Conservation (phyloP, 2,888 invertebrate species). For the Elysia crispata region DNA sequence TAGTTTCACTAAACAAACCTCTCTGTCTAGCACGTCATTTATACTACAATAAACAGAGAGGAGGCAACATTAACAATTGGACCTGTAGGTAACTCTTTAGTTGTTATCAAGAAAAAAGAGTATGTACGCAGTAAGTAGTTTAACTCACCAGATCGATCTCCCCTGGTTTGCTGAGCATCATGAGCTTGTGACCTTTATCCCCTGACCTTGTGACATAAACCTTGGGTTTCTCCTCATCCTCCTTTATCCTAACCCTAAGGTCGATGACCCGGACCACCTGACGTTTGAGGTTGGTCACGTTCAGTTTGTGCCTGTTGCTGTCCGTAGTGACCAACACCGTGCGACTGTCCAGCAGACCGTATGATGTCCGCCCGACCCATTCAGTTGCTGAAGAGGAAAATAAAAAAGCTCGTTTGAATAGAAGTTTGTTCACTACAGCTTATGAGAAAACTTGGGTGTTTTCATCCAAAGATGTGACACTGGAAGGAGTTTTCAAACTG, state of each 20-base stretch:
- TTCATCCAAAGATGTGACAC: too few species aligned
- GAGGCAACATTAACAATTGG: too few species aligned
- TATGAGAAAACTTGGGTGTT: too few species aligned
- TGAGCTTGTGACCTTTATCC: constrained; percentile 55
- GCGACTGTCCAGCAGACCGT: constrained; percentile 43
- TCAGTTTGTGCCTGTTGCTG: constrained; percentile 57
- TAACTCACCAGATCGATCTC: constrained; percentile 66
- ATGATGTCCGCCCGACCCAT: constrained; percentile 31
- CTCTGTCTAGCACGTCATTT: too few species aligned
- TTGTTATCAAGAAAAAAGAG: too few species aligned
- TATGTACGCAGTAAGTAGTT: too few species aligned
- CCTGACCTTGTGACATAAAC: constrained; percentile 61
- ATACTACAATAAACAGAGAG: too few species aligned
- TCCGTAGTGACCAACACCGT: constrained; percentile 63
- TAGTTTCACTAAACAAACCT: too few species aligned
- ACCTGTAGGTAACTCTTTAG: too few species aligned
- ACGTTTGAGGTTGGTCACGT: constrained; percentile 58
- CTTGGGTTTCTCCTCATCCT: constrained; percentile 22
- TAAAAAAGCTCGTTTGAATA: too few species aligned
- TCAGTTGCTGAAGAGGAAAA: constrained; percentile 34
- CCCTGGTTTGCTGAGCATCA: constrained; percentile 56
- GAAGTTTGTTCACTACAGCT: too few species aligned
- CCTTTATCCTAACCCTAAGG: constrained; percentile 47
- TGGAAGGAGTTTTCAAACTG: too few species aligned
- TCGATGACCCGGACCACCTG: constrained; percentile 64